A percentile compares a stretch with the other conserved stretches of the same genome.
Evolutionary conservation across 2,888 invertebrate species (phyloP).

Genomic region (Pammene aurita): DNA sequence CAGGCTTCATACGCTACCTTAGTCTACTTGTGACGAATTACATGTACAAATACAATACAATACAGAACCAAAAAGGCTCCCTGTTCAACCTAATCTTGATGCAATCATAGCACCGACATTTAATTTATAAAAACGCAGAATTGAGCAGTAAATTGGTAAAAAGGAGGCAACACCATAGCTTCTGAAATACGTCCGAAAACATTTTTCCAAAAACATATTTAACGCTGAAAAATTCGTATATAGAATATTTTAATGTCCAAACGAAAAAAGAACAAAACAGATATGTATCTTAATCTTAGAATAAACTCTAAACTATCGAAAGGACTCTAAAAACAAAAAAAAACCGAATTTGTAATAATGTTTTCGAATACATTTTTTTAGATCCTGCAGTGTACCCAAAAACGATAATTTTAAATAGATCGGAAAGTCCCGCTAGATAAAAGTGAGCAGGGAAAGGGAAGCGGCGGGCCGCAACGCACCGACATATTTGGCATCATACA

Average conservation of each 20-base stretch:
- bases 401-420: conserved; percentile 8
- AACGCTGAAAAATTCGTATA: too few species aligned
- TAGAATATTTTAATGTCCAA: too few species aligned
- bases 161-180: conserved; percentile 8
- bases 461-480: conserved; percentile 28
- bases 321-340: background rate
- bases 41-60: conserved; percentile 33
- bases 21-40: conserved; percentile 38
- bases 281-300: too few species aligned
- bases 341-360: background rate
- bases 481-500: conserved; percentile 53
- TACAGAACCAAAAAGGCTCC: conserved; percentile 42
- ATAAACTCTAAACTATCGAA: too few species aligned
- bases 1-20: conserved; percentile 24
- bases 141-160: conserved; percentile 56
- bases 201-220: background rate
- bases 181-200: conserved; percentile 2
- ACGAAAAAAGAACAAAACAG: too few species aligned
- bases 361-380: background rate
- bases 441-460: conserved; percentile 58
- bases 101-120: conserved; percentile 47
- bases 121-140: conserved; percentile 43
- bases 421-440: conserved; percentile 51
- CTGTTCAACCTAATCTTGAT: conserved; percentile 38
- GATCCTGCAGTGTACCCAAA: conserved; percentile 20